phyloP scores from a whole-genome alignment of 2,888 invertebrate genomes.

The Oscheius onirici region DNA sequence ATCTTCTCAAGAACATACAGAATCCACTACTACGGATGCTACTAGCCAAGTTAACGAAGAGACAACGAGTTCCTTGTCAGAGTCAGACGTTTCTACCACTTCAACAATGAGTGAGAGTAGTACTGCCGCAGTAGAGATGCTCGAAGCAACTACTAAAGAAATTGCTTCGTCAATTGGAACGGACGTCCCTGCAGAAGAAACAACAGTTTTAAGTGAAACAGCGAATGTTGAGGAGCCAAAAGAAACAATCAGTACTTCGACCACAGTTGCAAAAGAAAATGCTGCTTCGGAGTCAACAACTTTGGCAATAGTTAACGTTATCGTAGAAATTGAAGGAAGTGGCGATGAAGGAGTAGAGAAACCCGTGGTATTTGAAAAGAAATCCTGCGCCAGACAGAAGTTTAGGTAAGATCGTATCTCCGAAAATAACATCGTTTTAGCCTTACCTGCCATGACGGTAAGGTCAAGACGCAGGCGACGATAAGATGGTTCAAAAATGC shows the following conservation, averaged over 20 bases:
- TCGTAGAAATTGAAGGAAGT: slow-evolving; percentile 13
- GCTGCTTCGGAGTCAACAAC: neutral
- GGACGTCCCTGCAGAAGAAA: neutral
- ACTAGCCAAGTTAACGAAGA: neutral
- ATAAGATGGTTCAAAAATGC: slow-evolving; percentile 26
- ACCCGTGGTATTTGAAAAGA: neutral
- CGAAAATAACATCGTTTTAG: slow-evolving; percentile 3
- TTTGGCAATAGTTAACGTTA: neutral
- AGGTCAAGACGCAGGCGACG: slow-evolving; percentile 23
- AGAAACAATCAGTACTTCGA: too few species aligned
- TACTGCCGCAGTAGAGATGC: neutral
- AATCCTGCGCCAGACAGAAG: slow-evolving; percentile 29
- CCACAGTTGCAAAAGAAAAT: neutral
- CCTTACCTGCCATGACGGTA: slow-evolving; percentile 20
- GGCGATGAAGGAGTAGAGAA: neutral
- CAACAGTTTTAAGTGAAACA: neutral
- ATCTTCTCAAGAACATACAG: too few species aligned
- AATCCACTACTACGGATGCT: neutral
- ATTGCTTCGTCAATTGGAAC: neutral
- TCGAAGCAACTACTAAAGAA: neutral
- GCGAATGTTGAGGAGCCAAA: neutral
- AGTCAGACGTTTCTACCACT: too few species aligned
- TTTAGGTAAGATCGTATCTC: slow-evolving; percentile 12
- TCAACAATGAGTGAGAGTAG: neutral
- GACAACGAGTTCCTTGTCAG: too few species aligned